Percentiles rank a stretch among this genome's conserved stretches.
These are phyloP conservation scores for Seriola quinqueradiata DNA, from an alignment of 2,113 vertebrate species.

Conservation along the genomic window DNA sequence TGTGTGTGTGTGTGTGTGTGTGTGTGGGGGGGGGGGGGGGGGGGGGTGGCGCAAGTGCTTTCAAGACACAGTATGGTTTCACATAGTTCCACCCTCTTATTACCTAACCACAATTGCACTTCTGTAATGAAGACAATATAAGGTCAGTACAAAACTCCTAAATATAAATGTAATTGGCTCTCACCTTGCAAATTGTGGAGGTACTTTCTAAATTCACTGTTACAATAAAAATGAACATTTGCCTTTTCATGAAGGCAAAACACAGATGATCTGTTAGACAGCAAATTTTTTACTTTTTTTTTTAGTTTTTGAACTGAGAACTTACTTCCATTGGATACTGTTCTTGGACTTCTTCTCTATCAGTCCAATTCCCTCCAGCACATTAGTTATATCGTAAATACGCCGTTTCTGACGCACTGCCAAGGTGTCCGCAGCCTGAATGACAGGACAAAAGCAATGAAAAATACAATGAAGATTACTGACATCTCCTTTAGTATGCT, in stretches of 20 bases:
- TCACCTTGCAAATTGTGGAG: background rate
- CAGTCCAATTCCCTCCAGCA: conserved; percentile 96
- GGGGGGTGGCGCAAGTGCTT: background rate
- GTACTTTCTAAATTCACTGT: background rate
- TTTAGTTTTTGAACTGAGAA: conserved; percentile 30
- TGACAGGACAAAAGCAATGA: conserved; percentile 25
- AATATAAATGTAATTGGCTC: background rate
- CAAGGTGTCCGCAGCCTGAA: conserved; percentile 96
- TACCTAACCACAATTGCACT: background rate
- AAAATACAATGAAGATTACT: background rate
- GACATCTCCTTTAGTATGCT: background rate
- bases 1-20: too few relatives aligned
- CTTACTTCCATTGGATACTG: conserved; percentile 99
- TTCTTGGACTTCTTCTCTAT: conserved; percentile 99
- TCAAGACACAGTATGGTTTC: background rate
- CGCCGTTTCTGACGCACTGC: conserved; percentile 97
- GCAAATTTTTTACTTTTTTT: background rate
- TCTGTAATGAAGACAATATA: background rate
- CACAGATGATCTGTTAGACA: background rate
- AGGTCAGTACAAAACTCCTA: background rate
- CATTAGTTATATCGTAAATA: conserved; percentile 99
- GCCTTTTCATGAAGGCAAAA: background rate
- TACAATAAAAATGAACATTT: background rate
- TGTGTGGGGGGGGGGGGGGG: too few relatives aligned
- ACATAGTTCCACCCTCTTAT: background rate